Evolutionary conservation across 1,140 invertebrate genomes (phyloP), one percentile per base, ranked within the genome.

Genomic region (Cyrtorhinus lividipennis): DNA sequence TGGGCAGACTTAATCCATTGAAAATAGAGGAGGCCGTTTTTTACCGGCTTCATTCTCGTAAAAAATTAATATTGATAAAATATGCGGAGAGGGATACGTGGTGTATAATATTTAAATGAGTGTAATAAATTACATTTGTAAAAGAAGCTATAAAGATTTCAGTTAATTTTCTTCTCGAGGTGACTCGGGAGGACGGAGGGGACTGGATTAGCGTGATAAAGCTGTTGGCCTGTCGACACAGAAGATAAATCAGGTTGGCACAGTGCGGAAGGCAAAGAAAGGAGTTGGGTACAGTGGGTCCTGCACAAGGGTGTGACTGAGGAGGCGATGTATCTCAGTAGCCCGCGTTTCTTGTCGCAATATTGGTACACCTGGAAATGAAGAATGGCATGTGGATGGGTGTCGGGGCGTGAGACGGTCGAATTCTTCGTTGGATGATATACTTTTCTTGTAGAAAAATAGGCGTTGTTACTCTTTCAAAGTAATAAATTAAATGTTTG

Each of bases 11-110:
- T 38, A 38, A 38, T 38, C 30, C 30, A 38, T 38, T 38, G 30
- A 38, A n/a, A 38, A 15, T 38, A 15, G 30, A 38, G 5, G 30
- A n/a, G n/a, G 30, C 5, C 30, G 15, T 38, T 38, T 38, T 38
- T 38, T n/a, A n/a, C n/a, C n/a, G n/a, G n/a, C n/a, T n/a, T n/a
- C n/a, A n/a, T n/a, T n/a, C n/a, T n/a, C n/a, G n/a, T n/a, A 53
- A 10, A 20, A 53, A 53, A 53, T 53, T 53, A 53, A 53, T 53
- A 53, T 53, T 53, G 48, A 53, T 53, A 53, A 53, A 53, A 53
- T 53, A 53, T 53, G 48, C 20, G 48, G 48, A 15, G 48, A 53
- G 30, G 15, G 30, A 15, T 38, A 8, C 48, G 10, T 8, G 48
- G 18, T 22, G 48, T 53, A 53, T 53, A 53, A 53, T 53, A 53